Percentiles rank a stretch among this genome's conserved stretches.
Conservation (phyloP, 2,888 invertebrate genomes). For the Synergus gifuensis region DNA sequence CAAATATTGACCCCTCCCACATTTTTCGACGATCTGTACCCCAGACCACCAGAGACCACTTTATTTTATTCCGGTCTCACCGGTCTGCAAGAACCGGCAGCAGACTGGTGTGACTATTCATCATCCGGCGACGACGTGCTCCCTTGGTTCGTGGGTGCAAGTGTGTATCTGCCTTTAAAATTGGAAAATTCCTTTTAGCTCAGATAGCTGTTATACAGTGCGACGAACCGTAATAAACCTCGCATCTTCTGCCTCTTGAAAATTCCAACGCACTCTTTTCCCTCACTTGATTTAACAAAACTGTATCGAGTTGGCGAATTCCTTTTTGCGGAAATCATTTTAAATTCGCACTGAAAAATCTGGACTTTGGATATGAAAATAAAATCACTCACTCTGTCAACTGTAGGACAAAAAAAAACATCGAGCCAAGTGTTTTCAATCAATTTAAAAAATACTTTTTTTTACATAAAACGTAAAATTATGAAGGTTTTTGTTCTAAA, state of each 20-base stretch:
- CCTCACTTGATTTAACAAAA: conserved; percentile 38
- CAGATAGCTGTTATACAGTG: conserved; percentile 44
- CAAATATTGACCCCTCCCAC: neutral
- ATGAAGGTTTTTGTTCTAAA: too few relatives aligned
- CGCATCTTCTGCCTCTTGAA: neutral
- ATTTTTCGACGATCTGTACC: conserved; percentile 39
- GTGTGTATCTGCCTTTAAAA: conserved; percentile 65
- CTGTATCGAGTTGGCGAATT: neutral
- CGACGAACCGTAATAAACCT: conserved; percentile 55
- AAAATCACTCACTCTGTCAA: too few relatives aligned
- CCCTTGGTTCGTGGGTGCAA: conserved; percentile 42
- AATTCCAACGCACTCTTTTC: conserved; percentile 5
- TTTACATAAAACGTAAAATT: too few relatives aligned
- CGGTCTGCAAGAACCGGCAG: conserved; percentile 42
- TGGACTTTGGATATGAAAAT: too few relatives aligned
- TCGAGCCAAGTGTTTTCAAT: too few relatives aligned
- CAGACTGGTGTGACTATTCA: conserved; percentile 47
- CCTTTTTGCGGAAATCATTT: neutral
- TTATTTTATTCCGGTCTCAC: conserved; percentile 50
- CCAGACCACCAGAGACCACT: conserved; percentile 45
- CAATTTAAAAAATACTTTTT: too few relatives aligned
- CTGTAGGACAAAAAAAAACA: too few relatives aligned
- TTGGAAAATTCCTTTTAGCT: conserved; percentile 64
- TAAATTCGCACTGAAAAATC: neutral
- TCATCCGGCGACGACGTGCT: conserved; percentile 52